Evolutionary conservation across 2,888 invertebrate genomes (phyloP), one percentile per base, ranked within the genome.

Genomic region (Gisinianus flammeolus): DNA sequence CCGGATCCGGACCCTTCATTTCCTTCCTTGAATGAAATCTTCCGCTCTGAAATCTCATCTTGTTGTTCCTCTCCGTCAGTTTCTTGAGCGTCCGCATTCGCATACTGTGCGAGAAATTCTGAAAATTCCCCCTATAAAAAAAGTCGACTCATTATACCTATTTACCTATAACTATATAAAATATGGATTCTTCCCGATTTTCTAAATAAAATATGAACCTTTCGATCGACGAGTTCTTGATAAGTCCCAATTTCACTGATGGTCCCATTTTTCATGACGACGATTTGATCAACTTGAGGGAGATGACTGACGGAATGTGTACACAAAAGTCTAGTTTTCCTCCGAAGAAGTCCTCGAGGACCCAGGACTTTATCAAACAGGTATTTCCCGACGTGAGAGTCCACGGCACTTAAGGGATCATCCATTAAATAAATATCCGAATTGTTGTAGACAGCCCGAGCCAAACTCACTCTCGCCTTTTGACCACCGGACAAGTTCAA

Each of bases 301-400:
- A 98, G 89, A 88, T 94, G 97, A 16, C 96, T 94, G 76, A 98
- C 93, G 83, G 95, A 94, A 87, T 99, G 98, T 0, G 98, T 99
- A 30, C 98, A 97, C 85, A 98, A 90, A 68, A 99, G 88, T 80
- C 98, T 90, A 0, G 98, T 97, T 89, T 91, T 83, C 58, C 79
- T 73, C 83, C 91, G 91, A 74, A 95, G 88, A n/a, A 95, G 83
- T 84, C 94, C 91, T 79, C 89, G 90, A 0, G 94, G 93, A 33
- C 97, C 95, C 80, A 98, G 91, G 31, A 96, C 95, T 87, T 96
- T 91, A 83, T 98, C 95, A 86, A 98, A 98, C 85, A 98, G 96
- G 87, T 97, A 97, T 88, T 96, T 96, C 19, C 98, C 98, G 70
- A 98, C 98, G 87, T 98, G 98, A 35, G 96, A 92, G 89, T 81